Base-by-base conservation (phyloP, 2,888 invertebrate species). In the Acleris literana region DNA sequence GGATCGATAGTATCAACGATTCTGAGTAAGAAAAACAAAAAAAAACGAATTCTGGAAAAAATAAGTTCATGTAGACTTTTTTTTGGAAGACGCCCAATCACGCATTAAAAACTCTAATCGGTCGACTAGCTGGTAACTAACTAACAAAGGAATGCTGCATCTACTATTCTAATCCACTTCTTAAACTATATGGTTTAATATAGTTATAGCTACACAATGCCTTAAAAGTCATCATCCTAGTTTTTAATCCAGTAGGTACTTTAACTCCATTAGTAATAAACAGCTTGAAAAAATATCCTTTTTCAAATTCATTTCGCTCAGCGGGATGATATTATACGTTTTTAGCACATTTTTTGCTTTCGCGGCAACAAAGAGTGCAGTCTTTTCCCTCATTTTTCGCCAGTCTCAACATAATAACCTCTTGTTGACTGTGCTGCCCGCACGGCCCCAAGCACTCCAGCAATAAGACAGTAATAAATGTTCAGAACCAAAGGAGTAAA, bases 401-500 rank as follows among this genome's bases (percentile, higher is more conserved):
- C 79, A 84, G 85, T 85, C 80, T 82, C 90, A 87, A 91, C 91
- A 90, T 92, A 92, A 92, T 91, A 92, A 91, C 86, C 85, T 84
- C 85, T 86, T 87, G 90, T 90, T 89, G 88, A 88, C 87, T 85
- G 74, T 76, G 78, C 81, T 80, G 82, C 81, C 85, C 81, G 78
- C 78, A 71, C 82, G 82, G 85, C 86, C 84, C 79, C 75, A 79
- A 87, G 85, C 88, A 85, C 84, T 85, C 89, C 83, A 87, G 87
- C 90, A 91, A 91, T 92, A 91, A 91, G 89, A 87, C 84, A 86
- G 91, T 92, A 91, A 92, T 92, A 91, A 92, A 92, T 90, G 91
- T 88, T 91, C 87, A 79, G 86, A 83, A 85, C 85, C 79, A 83
- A 87, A 89, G 87, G 85, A 81, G 48, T 53, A 67, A 86, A 89